Evolutionary conservation across 2,888 invertebrate species (phyloP), one percentile per base, ranked within the genome.

Genomic region (Epinotia ramella): DNA sequence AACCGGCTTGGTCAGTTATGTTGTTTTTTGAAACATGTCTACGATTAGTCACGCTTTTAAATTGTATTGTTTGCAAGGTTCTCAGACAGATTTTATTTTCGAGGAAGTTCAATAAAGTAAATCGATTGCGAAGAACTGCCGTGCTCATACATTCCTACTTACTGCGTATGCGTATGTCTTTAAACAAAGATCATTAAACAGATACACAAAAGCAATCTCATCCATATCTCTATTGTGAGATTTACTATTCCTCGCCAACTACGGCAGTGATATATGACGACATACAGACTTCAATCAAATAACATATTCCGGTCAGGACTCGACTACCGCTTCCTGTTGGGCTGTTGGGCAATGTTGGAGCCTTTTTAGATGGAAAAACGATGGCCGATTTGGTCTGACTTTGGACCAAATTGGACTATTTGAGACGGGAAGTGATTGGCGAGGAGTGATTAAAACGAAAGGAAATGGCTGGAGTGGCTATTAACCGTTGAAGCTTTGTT

Each of bases 261-360:
- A 63, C 46, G 33, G 56, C 66, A 57, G 62, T 72, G 72, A 76
- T 76, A 62, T 76, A 76, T 67, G 76, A 67, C 57, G 56, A 75
- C 75, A 71, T 70, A 66, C 70, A 71, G 53, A 63, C 72, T 72
- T 76, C 71, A 66, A 72, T 71, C 72, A 40, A 65, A 76, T 75
- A 63, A 75, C 49, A 53, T 75, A 77, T 77, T 74, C 77, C 49
- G 53, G 56, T 77, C 77, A 75, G 77, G 65, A 53, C 20, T 53
- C 64, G 71, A 63, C 78, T 77, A 67, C 78, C 70, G 75, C 77
- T 78, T 78, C 78, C 78, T 78, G 78, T 66, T 71, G 70, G n/a
- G 40, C 49, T 33, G 71, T 76, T 76, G 71, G 76, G 76, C 74
- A 75, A 68, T 68, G 67, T 68, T 68, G 73, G 44, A 62, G 33